Percentiles rank a stretch among this genome's conserved stretches.
Evolutionary conservation across 2,797 vertebrate genomes (phyloP).

Genomic region (Calcarius lapponicus): DNA sequence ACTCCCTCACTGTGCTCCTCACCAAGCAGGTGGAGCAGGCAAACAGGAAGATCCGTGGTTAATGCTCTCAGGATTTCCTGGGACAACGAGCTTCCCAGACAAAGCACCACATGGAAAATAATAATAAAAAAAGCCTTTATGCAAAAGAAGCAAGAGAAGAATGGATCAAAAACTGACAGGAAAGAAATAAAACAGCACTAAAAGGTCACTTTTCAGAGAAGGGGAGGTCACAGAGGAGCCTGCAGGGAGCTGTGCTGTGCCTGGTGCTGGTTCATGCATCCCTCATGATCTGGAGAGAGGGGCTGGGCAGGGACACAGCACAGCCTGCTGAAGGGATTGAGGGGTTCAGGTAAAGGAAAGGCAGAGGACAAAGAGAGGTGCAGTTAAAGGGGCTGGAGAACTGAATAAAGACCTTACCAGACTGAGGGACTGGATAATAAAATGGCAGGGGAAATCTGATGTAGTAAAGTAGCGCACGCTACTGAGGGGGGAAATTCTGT

Average conservation of each 20-base stretch:
- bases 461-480: background rate
- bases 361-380: constrained; percentile 28
- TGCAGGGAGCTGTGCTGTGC: constrained; percentile 35
- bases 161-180: background rate
- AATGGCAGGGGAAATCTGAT: background rate
- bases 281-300: constrained; percentile 20
- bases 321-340: background rate
- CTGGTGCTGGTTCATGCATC: background rate
- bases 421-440: background rate
- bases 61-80: background rate
- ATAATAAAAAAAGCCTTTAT: background rate
- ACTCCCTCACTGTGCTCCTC: background rate
- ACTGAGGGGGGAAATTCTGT: background rate
- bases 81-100: background rate
- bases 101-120: background rate
- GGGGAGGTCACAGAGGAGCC: constrained; percentile 14
- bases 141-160: background rate
- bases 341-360: constrained; percentile 40
- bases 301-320: background rate
- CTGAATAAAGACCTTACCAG: background rate
- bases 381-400: background rate
- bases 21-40: background rate
- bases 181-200: background rate
- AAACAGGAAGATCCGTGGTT: background rate
- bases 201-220: constrained; percentile 4